Evolutionary conservation across 2,113 vertebrate species (phyloP).

Genomic region (Cololabis saira): DNA sequence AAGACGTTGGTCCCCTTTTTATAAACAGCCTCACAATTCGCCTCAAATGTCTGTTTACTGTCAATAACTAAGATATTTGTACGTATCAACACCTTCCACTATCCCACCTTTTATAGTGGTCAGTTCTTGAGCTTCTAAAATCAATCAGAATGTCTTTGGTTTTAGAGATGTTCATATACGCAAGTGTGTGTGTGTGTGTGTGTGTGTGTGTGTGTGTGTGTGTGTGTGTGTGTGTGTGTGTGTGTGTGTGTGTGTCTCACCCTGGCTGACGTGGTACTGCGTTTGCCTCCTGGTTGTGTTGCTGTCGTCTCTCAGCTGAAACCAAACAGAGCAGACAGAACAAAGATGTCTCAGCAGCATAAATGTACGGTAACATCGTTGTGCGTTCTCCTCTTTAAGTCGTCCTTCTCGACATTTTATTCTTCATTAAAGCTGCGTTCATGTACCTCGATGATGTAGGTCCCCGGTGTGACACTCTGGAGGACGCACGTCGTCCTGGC

Average conservation of each 20-base stretch:
- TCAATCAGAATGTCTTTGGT: no score
- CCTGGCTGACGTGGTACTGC: conserved; percentile 91
- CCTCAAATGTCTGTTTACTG: no score
- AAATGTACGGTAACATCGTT: no score
- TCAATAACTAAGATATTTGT: no score
- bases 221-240: neutral
- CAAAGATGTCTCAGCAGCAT: neutral
- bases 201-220: no score
- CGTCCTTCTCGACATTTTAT: neutral
- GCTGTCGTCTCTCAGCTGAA: conserved; percentile 89
- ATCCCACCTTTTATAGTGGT: no score
- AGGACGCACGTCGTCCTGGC: conserved; percentile 89
- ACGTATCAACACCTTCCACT: no score
- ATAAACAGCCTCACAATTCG: no score
- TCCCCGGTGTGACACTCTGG: conserved; percentile 90
- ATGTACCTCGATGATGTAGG: conserved; percentile 92
- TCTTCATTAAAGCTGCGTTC: neutral
- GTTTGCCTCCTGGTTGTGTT: conserved; percentile 91
- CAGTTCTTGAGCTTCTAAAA: no score
- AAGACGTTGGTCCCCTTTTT: no score
- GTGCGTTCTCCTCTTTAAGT: neutral
- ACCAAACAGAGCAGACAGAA: neutral
- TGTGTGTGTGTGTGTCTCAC: conserved; percentile 39
- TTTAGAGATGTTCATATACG: neutral
- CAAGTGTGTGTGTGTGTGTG: neutral